Conservation (phyloP, 2,113 vertebrate species). For the Gobius niger region DNA sequence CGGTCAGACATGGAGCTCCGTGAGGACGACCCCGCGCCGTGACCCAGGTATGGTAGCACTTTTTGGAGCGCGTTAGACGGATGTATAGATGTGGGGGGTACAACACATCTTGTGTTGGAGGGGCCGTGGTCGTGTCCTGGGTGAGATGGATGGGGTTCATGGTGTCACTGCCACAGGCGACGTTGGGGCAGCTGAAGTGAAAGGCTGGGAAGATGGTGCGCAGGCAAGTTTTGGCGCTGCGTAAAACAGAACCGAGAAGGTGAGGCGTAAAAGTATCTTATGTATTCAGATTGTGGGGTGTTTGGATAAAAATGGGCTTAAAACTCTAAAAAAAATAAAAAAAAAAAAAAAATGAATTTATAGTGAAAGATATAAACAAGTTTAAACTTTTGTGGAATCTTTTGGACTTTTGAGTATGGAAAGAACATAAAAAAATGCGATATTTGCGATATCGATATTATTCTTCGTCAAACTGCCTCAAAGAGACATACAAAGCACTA, state of each 20-base stretch:
- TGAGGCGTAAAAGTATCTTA: too few species aligned
- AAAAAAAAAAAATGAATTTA: too few species aligned
- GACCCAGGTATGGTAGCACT: slow-evolving; percentile 58
- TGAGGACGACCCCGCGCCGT: slow-evolving; percentile 34
- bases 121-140: background rate
- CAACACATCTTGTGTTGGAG: background rate
- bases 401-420: too few species aligned
- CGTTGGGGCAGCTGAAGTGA: slow-evolving; percentile 43
- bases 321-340: too few species aligned
- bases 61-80: slow-evolving; percentile 33
- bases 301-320: background rate
- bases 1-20: slow-evolving; percentile 30
- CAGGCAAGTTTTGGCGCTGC: background rate
- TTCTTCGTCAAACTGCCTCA: too few species aligned
- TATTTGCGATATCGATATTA: too few species aligned
- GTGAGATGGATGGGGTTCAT: slow-evolving; percentile 25
- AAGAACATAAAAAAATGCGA: too few species aligned
- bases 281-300: background rate
- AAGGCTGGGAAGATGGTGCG: slow-evolving; percentile 19
- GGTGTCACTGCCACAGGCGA: slow-evolving; percentile 50
- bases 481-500: too few species aligned
- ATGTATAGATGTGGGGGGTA: background rate
- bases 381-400: too few species aligned
- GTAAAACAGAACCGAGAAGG: background rate
- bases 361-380: too few species aligned